Conservation (phyloP, 1,140 invertebrate genomes). For the Drosophila kohkoa region DNA sequence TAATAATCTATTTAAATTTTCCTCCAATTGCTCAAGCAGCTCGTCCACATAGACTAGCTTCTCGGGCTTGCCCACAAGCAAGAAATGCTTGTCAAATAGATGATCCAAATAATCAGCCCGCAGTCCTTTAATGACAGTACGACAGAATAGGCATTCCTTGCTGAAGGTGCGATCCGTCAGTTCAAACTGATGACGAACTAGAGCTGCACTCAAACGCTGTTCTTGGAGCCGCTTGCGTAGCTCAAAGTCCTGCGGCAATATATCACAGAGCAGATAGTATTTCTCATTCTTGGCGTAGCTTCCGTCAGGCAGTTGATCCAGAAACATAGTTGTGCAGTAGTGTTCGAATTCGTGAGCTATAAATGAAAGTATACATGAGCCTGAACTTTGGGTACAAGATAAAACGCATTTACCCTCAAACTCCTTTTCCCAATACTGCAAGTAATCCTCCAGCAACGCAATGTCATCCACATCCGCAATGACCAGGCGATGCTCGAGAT, state of each 20-base stretch:
- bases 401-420: slow-evolving; percentile 86
- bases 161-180: slow-evolving; percentile 90
- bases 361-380: slow-evolving; percentile 27
- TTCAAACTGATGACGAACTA: slow-evolving; percentile 92
- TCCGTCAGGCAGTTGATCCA: slow-evolving; percentile 88
- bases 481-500: slow-evolving; percentile 90
- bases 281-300: slow-evolving; percentile 87
- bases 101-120: slow-evolving; percentile 91
- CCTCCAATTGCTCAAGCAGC: slow-evolving; percentile 88
- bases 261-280: slow-evolving; percentile 93
- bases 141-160: slow-evolving; percentile 94
- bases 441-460: slow-evolving; percentile 90
- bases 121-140: slow-evolving; percentile 87
- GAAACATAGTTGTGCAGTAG: slow-evolving; percentile 89
- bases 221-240: slow-evolving; percentile 87
- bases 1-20: slow-evolving; percentile 86
- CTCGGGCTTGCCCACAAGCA: slow-evolving; percentile 94
- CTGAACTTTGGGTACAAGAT: background rate
- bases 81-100: slow-evolving; percentile 93
- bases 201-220: slow-evolving; percentile 88
- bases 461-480: slow-evolving; percentile 93
- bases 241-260: slow-evolving; percentile 92
- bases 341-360: slow-evolving; percentile 87
- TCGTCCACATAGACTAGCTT: slow-evolving; percentile 95
- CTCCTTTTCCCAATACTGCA: slow-evolving; percentile 91